Percentiles rank a stretch among this genome's conserved stretches.
Conservation (phyloP, 1,140 invertebrate genomes). For the Drosophila azteca region DNA sequence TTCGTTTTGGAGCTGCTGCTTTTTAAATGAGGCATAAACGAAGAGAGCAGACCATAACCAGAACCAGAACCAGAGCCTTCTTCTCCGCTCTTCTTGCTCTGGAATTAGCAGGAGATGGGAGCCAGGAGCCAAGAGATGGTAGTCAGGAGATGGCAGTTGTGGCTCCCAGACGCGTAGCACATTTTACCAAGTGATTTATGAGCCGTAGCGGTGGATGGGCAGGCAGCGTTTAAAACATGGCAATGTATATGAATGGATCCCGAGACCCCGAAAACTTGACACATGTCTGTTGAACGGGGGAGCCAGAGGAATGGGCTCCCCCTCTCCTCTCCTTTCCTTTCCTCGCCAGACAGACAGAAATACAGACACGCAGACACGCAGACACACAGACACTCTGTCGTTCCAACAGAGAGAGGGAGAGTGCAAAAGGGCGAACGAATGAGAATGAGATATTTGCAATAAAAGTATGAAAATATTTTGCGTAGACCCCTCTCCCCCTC, state of each 20-base stretch:
- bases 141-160: constrained; percentile 15
- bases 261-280: constrained; percentile 46
- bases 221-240: constrained; percentile 72
- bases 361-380: too few relatives aligned
- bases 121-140: constrained; percentile 21
- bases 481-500: constrained; percentile 37
- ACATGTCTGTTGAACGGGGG: constrained; percentile 33
- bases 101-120: constrained; percentile 45
- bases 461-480: constrained; percentile 78
- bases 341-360: too few relatives aligned
- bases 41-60: constrained; percentile 14
- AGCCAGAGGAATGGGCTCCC: neutral
- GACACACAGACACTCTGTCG: too few relatives aligned
- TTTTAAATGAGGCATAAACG: constrained; percentile 66
- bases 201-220: constrained; percentile 39
- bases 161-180: constrained; percentile 44
- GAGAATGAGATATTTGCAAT: constrained; percentile 71
- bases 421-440: constrained; percentile 9
- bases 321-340: too few relatives aligned
- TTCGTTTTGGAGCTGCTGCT: constrained; percentile 50
- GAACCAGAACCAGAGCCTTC: too few relatives aligned
- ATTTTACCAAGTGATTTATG: constrained; percentile 79
- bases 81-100: too few relatives aligned
- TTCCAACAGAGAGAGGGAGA: neutral
- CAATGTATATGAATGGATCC: constrained; percentile 52